Evolutionary conservation across 2,888 invertebrate species (phyloP).

Genomic region (Ormia ochracea): DNA sequence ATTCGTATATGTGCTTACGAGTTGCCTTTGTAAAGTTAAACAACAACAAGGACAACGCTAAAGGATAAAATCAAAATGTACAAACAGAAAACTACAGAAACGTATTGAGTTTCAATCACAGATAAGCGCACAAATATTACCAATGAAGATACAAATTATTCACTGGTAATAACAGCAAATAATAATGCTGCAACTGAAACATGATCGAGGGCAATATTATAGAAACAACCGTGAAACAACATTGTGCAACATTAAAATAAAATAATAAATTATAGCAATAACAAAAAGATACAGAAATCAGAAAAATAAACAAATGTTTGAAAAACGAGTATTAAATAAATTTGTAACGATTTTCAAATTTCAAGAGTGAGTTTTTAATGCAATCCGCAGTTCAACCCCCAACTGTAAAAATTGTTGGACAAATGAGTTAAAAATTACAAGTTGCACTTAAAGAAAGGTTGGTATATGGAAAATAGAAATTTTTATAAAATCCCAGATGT

Average conservation of each 20-base stretch:
- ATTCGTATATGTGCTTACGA: neutral
- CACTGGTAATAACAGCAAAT: slow-evolving; percentile 44
- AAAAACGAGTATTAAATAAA: slow-evolving; percentile 65
- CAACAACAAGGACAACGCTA: slow-evolving; percentile 28
- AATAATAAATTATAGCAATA: slow-evolving; percentile 55
- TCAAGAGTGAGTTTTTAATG: slow-evolving; percentile 34
- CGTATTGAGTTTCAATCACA: slow-evolving; percentile 76
- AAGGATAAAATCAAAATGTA: slow-evolving; percentile 52
- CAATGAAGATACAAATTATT: slow-evolving; percentile 47
- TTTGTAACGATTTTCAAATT: slow-evolving; percentile 76
- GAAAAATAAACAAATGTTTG: slow-evolving; percentile 56
- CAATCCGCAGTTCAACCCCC: slow-evolving; percentile 41
- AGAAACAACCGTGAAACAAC: slow-evolving; percentile 42
- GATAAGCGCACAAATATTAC: slow-evolving; percentile 76
- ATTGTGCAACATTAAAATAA: slow-evolving; percentile 43
- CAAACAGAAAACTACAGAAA: slow-evolving; percentile 31
- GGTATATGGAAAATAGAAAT: neutral
- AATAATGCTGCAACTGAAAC: slow-evolving; percentile 41
- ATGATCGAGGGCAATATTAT: slow-evolving; percentile 45
- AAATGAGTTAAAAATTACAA: neutral
- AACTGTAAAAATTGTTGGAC: slow-evolving; percentile 26
- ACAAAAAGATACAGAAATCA: slow-evolving; percentile 50
- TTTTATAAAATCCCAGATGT: too few species aligned
- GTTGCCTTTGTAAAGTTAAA: neutral
- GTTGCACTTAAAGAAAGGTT: slow-evolving; percentile 16